Evolutionary conservation across 2,113 vertebrate genomes (phyloP).

Genomic region (Apistogramma diplotaenia): DNA sequence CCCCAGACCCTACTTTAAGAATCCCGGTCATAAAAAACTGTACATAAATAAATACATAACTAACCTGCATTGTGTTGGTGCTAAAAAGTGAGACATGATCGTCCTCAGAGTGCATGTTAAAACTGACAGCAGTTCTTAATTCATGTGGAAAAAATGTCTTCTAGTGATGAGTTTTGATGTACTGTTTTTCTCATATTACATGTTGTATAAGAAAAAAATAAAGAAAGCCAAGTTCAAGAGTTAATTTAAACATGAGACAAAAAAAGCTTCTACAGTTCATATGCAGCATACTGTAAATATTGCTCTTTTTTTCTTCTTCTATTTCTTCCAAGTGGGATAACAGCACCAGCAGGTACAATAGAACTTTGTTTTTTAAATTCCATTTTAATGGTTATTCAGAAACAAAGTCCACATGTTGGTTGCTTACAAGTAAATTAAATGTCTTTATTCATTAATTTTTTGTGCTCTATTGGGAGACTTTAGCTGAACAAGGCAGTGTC

Average conservation of each 20-base stretch:
- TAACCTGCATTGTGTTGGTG: neutral
- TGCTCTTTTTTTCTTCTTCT: neutral
- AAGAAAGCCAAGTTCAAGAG: neutral
- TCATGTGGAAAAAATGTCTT: neutral
- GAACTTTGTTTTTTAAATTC: neutral
- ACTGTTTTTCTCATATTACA: neutral
- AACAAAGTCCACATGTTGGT: neutral
- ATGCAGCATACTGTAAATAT: neutral
- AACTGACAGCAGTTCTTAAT: neutral
- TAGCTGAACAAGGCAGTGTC: neutral
- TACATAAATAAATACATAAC: neutral
- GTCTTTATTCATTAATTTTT: neutral
- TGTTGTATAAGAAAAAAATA: neutral
- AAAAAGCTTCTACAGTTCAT: neutral
- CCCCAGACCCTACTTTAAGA: neutral
- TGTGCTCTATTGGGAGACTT: neutral
- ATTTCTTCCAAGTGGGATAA: neutral
- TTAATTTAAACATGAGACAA: neutral
- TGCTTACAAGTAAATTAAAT: neutral
- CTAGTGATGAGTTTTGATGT: fast-evolving
- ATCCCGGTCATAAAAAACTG: neutral
- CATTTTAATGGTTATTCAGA: fast-evolving
- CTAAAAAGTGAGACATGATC: neutral
- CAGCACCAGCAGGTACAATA: neutral
- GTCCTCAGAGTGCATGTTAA: neutral